These are phyloP conservation scores for Caerostris extrusa DNA, from an alignment of 1,140 invertebrate genomes.

Conservation along the genomic window DNA sequence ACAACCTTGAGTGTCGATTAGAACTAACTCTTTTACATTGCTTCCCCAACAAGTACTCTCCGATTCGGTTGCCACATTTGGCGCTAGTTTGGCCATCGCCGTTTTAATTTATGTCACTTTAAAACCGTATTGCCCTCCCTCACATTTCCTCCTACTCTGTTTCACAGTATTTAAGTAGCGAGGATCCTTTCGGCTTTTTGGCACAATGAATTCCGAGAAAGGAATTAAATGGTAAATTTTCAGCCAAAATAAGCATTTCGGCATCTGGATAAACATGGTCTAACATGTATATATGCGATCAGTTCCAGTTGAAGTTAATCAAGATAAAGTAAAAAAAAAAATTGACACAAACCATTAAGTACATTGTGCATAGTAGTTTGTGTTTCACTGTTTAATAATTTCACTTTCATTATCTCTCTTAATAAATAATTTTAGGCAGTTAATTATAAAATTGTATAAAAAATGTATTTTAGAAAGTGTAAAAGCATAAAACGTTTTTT, in stretches of 20 bases:
- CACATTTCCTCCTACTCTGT: constrained; percentile 11
- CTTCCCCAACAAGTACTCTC: background rate
- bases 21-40: constrained; percentile 48
- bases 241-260: background rate
- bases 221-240: background rate
- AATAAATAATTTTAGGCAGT: no score
- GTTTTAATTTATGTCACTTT: constrained; percentile 51
- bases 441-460: no score
- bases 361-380: no score
- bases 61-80: constrained; percentile 65
- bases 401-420: no score
- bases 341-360: background rate
- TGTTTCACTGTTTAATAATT: no score
- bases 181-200: background rate
- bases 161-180: background rate
- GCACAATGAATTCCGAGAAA: background rate
- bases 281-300: background rate
- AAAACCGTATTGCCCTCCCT: constrained; percentile 8
- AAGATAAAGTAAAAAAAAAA: background rate
- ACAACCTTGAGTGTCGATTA: constrained; percentile 71
- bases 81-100: constrained; percentile 21
- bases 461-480: no score
- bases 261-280: background rate
- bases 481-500: no score
- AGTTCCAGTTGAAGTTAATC: background rate